A percentile compares a stretch with the other conserved stretches of the same genome.
Conservation (phyloP, 2,888 invertebrate species). For the Hermaeophaga mercurialis region DNA sequence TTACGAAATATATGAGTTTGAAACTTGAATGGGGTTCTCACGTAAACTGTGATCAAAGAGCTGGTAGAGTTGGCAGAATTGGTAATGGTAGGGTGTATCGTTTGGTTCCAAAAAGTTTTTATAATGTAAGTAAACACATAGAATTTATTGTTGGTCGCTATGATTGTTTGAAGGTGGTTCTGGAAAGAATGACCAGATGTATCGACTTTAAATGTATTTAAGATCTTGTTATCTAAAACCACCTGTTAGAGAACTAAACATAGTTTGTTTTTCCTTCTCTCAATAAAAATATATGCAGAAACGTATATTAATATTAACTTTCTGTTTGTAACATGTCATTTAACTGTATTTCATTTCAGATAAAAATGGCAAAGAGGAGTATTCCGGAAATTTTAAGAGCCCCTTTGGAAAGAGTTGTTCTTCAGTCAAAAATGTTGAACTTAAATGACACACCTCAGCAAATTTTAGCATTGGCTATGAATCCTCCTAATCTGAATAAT, state of each 20-base stretch:
- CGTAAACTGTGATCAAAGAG: slow-evolving; percentile 86
- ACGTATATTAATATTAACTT: too few species aligned
- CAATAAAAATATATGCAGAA: too few species aligned
- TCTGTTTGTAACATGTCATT: too few species aligned
- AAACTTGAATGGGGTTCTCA: slow-evolving; percentile 87
- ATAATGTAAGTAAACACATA: slow-evolving; percentile 63
- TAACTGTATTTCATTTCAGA: slow-evolving; percentile 48
- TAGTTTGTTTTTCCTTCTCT: too few species aligned
- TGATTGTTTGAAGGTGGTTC: too few species aligned
- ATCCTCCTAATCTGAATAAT: slow-evolving; percentile 83
- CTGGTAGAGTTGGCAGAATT: slow-evolving; percentile 90
- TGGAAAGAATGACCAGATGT: too few species aligned
- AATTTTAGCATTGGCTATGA: slow-evolving; percentile 81
- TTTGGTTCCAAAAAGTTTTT: slow-evolving; percentile 71
- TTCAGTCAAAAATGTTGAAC: slow-evolving; percentile 80
- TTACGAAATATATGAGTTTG: slow-evolving; percentile 79
- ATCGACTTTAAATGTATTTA: neutral
- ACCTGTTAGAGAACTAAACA: too few species aligned
- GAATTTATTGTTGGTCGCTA: too few species aligned
- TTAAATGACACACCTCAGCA: slow-evolving; percentile 78
- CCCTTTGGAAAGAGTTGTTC: slow-evolving; percentile 79
- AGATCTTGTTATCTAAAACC: too few species aligned
- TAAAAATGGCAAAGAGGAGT: slow-evolving; percentile 62
- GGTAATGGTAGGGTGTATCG: slow-evolving; percentile 85
- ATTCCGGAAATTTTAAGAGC: slow-evolving; percentile 79